A percentile compares a stretch with the other conserved stretches of the same genome.
Conservation (phyloP, 2,888 invertebrate genomes). For the Acrobeloides nanus region DNA sequence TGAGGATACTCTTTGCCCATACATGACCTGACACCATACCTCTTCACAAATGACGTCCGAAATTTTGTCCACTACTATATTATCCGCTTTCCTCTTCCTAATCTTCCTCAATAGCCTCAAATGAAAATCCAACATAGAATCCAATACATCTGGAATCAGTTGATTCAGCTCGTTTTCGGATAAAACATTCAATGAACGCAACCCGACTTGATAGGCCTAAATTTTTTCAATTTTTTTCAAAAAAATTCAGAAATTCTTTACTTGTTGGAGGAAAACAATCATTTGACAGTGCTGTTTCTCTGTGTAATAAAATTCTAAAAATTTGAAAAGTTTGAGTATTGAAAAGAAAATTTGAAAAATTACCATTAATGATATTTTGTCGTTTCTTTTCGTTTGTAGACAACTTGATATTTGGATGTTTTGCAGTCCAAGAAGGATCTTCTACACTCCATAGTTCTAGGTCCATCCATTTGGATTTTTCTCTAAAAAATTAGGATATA, state of each 20-base stretch:
- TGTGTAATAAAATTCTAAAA: constrained; percentile 27
- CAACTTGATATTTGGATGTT: constrained; percentile 13
- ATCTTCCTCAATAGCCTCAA: constrained; percentile 39
- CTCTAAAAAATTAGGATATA: too few relatives aligned
- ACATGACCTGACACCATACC: too few relatives aligned
- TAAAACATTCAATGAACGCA: constrained; percentile 17
- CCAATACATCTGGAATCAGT: constrained; percentile 44
- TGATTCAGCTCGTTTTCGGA: constrained; percentile 15
- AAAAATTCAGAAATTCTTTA: neutral
- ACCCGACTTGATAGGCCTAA: constrained; percentile 24
- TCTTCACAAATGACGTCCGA: constrained; percentile 42
- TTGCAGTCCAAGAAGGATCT: constrained; percentile 22
- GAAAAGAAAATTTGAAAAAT: too few relatives aligned
- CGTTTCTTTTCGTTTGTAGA: constrained; percentile 17
- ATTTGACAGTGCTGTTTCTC: constrained; percentile 30
- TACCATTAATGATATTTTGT: constrained; percentile 24
- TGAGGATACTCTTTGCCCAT: too few relatives aligned
- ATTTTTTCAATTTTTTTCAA: neutral
- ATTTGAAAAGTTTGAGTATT: neutral
- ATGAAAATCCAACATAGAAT: constrained; percentile 46
- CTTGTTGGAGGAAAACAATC: constrained; percentile 29
- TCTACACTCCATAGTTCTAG: constrained; percentile 24
- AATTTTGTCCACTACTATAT: constrained; percentile 35
- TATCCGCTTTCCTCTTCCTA: constrained; percentile 26
- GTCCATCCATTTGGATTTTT: constrained; percentile 25